Evolutionary conservation across 2,113 vertebrate species (phyloP).

Genomic region (Ictalurus furcatus): DNA sequence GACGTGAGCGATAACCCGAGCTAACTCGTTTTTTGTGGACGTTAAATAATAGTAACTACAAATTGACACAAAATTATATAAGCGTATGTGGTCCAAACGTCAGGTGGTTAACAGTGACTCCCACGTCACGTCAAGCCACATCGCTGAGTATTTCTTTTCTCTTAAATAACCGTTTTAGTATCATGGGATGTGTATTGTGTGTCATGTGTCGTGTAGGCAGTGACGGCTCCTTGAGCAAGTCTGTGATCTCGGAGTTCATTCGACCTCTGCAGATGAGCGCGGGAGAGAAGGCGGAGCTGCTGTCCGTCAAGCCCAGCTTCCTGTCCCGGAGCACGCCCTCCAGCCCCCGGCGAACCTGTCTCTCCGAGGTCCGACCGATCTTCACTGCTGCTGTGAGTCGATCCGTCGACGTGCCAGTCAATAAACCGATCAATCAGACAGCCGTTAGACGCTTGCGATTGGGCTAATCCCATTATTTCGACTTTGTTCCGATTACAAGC

Average conservation of each 20-base stretch:
- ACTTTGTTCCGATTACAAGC: not conserved
- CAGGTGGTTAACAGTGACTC: not conserved
- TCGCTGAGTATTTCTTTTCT: not conserved
- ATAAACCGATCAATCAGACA: not conserved
- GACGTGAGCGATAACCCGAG: not conserved
- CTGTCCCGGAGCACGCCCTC: slow-evolving; percentile 76
- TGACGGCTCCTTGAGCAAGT: slow-evolving; percentile 78
- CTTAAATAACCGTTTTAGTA: not conserved
- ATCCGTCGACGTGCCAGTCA: not conserved
- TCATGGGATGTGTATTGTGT: not conserved
- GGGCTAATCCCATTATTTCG: not conserved
- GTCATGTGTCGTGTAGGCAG: slow-evolving; percentile 73
- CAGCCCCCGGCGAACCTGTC: slow-evolving; percentile 81
- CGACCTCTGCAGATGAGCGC: slow-evolving; percentile 81
- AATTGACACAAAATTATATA: not conserved
- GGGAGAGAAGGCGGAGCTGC: slow-evolving; percentile 84
- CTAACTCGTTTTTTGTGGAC: not conserved
- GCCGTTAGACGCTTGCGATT: not conserved
- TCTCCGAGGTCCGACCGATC: slow-evolving; percentile 78
- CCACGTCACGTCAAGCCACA: not conserved
- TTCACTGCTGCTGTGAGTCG: slow-evolving; percentile 53
- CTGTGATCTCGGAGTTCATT: slow-evolving; percentile 85
- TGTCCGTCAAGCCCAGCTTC: slow-evolving; percentile 85
- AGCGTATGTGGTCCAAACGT: not conserved
- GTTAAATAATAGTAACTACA: not conserved